Conservation (phyloP, 2,888 invertebrate genomes). For the Yponomeuta malinellus region DNA sequence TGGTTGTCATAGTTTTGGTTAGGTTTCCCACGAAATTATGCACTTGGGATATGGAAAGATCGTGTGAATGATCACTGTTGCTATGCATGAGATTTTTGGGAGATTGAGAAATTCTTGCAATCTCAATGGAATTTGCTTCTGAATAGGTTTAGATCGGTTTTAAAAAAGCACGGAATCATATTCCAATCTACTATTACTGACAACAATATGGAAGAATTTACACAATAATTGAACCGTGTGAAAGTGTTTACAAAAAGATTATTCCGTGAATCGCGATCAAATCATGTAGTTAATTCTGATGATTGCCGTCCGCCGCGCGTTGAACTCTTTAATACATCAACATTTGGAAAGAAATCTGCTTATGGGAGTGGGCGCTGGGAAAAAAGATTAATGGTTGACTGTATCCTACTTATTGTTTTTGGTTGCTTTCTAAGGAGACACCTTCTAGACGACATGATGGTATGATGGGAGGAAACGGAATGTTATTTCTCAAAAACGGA, state of each 20-base stretch:
- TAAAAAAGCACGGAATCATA: too few species aligned
- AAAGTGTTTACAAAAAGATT: constrained; percentile 26
- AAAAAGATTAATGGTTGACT: too few species aligned
- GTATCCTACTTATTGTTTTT: too few species aligned
- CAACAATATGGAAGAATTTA: background rate
- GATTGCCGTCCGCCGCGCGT: constrained; percentile 23
- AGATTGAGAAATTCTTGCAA: constrained; percentile 14
- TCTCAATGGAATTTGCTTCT: background rate
- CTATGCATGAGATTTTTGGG: constrained; percentile 20
- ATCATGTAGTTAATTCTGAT: constrained; percentile 34
- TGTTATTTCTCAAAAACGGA: too few species aligned
- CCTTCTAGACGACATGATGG: too few species aligned
- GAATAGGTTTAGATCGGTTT: too few species aligned
- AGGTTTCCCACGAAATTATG: constrained; percentile 40
- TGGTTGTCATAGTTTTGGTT: constrained; percentile 40
- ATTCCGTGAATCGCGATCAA: constrained; percentile 28
- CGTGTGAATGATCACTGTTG: background rate
- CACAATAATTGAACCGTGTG: constrained; percentile 22
- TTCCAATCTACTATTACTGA: background rate
- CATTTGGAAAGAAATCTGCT: constrained; percentile 22
- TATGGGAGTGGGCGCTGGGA: background rate
- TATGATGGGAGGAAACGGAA: too few species aligned
- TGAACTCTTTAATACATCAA: background rate
- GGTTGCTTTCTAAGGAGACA: too few species aligned
- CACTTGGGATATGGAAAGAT: constrained; percentile 22